These are phyloP conservation scores for Apamea epomidion DNA, from an alignment of 2,888 invertebrate species.

Conservation along the genomic window DNA sequence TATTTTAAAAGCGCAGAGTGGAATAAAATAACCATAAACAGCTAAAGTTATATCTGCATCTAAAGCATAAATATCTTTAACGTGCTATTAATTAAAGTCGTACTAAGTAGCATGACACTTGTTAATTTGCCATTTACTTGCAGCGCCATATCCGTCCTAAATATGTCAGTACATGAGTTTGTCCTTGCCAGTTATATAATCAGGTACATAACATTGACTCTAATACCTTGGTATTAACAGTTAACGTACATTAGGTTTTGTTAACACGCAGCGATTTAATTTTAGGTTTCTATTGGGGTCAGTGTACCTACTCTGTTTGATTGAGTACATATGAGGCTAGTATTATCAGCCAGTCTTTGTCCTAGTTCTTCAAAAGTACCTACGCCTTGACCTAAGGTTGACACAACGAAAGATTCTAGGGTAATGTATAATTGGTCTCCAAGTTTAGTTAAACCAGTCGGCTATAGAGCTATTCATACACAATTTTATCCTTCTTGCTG, in stretches of 20 bases:
- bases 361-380: conserved; percentile 13
- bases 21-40: conserved; percentile 52
- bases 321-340: conserved; percentile 15
- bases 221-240: conserved; percentile 40
- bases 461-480: background rate
- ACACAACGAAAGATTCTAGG: conserved; percentile 1
- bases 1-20: conserved; percentile 21
- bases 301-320: conserved; percentile 6
- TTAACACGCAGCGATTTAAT: conserved; percentile 56
- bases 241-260: conserved; percentile 31
- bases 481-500: background rate
- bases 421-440: conserved; percentile 17
- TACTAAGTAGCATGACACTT: conserved; percentile 15
- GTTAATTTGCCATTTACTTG: conserved; percentile 42
- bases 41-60: conserved; percentile 27
- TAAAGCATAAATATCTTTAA: conserved; percentile 40
- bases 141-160: conserved; percentile 43
- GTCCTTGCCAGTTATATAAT: conserved; percentile 59
- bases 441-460: conserved; percentile 21
- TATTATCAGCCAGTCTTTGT: conserved; percentile 26
- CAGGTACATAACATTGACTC: conserved; percentile 40
- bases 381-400: conserved; percentile 34
- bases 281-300: conserved; percentile 55
- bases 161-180: conserved; percentile 37
- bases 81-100: conserved; percentile 35